Conservation (phyloP, 2,797 vertebrate species). For the Gallinago stenura region DNA sequence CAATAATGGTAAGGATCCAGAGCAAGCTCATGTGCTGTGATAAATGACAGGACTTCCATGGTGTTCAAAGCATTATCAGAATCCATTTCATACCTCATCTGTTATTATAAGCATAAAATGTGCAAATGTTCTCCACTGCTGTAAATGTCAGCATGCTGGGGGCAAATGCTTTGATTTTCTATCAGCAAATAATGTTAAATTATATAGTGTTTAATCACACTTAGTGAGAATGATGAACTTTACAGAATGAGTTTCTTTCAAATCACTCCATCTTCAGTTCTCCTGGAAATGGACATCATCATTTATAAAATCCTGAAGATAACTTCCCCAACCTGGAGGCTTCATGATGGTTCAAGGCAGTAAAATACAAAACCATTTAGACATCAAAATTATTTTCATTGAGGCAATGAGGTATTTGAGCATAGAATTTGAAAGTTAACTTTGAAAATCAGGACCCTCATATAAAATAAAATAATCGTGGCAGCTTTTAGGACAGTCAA, state of each 20-base stretch:
- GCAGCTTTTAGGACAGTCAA: not conserved
- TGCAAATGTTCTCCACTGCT: conserved; percentile 34
- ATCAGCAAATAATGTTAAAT: conserved; percentile 58
- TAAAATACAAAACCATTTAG: not conserved
- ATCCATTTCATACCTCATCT: conserved; percentile 76
- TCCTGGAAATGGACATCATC: not conserved
- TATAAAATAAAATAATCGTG: not conserved
- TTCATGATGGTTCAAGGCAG: not conserved
- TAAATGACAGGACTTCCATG: conserved; percentile 63
- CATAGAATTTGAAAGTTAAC: not conserved
- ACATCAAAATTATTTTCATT: not conserved
- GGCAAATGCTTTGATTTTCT: conserved; percentile 69
- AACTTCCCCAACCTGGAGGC: not conserved
- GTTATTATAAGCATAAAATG: conserved; percentile 68
- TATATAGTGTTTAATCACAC: conserved; percentile 59
- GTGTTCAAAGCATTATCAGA: conserved; percentile 51
- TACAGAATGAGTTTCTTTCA: conserved; percentile 38
- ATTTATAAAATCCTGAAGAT: not conserved
- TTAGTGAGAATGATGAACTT: conserved; percentile 63
- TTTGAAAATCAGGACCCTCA: not conserved
- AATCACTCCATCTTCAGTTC: conserved; percentile 18
- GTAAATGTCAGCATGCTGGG: conserved; percentile 64
- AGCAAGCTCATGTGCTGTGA: conserved; percentile 34
- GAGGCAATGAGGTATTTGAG: not conserved
- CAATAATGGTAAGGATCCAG: not conserved